These are phyloP conservation scores for Rhagologus leucostigma DNA, from an alignment of 2,113 vertebrate genomes.

Conservation along the genomic window DNA sequence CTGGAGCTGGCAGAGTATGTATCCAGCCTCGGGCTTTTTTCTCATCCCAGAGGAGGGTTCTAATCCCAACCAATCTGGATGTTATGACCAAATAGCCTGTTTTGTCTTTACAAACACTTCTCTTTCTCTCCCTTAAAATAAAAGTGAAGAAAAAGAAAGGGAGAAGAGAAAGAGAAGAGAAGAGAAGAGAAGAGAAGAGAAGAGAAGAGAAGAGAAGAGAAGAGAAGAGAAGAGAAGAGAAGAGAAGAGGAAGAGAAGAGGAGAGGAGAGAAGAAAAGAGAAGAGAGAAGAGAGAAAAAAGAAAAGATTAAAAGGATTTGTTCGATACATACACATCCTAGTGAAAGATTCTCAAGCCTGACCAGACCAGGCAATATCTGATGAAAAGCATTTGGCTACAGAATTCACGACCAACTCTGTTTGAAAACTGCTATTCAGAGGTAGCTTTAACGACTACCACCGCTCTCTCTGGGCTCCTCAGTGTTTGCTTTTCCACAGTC, in stretches of 20 bases:
- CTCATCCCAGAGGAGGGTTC: background rate
- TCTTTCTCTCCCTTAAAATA: background rate
- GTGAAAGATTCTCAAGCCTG: background rate
- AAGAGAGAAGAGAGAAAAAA: background rate
- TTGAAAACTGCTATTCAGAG: background rate
- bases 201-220: background rate
- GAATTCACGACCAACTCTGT: background rate
- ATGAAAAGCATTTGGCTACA: background rate
- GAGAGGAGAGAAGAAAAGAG: too few species aligned
- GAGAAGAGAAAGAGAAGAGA: too few species aligned
- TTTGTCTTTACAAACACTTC: background rate
- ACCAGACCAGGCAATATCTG: background rate
- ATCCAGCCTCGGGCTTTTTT: background rate
- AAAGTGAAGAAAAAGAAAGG: background rate
- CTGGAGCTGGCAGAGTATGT: background rate
- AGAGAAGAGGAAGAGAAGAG: too few species aligned
- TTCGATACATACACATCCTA: background rate
- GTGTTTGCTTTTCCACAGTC: slow-evolving; percentile 40
- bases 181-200: too few species aligned
- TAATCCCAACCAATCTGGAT: background rate
- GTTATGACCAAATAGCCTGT: background rate
- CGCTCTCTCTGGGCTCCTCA: background rate
- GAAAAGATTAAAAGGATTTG: background rate
- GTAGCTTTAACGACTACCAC: background rate
- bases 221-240: too few species aligned